Percentiles rank a stretch among this genome's conserved stretches.
These are phyloP conservation scores for Elegia similella DNA, from an alignment of 2,888 invertebrate genomes.

Conservation along the genomic window DNA sequence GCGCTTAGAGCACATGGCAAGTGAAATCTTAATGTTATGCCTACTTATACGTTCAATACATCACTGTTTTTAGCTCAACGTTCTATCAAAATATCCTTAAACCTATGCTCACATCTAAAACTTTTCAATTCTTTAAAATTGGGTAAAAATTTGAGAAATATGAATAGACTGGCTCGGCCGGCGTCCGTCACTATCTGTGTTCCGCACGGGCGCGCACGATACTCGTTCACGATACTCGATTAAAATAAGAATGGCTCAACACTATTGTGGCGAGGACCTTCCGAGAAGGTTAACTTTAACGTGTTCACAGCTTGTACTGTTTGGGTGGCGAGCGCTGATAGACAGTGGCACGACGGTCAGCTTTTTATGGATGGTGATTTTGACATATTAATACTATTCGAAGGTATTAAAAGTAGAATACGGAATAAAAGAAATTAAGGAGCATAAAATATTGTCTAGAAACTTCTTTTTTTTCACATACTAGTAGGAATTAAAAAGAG, in stretches of 20 bases:
- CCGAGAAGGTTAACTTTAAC: constrained; percentile 8
- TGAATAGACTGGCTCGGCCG: constrained; percentile 66
- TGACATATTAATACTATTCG: not conserved
- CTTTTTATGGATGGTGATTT: not conserved
- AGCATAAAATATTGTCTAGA: too few relatives aligned
- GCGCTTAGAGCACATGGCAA: too few relatives aligned
- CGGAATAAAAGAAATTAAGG: too few relatives aligned
- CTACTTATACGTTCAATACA: not conserved
- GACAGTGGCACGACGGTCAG: not conserved
- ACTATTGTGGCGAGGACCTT: constrained; percentile 48
- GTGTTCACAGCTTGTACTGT: constrained; percentile 15
- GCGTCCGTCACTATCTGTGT: constrained; percentile 74
- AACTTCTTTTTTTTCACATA: too few relatives aligned
- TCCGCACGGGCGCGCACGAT: constrained; percentile 72
- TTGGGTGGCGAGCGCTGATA: constrained; percentile 9
- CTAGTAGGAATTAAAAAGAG: too few relatives aligned
- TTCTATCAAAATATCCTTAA: not conserved
- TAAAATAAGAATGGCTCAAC: constrained; percentile 75
- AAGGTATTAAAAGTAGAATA: not conserved
- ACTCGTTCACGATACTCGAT: constrained; percentile 69
- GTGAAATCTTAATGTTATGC: too few relatives aligned
- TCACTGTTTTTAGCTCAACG: not conserved
- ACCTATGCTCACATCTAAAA: constrained; percentile 1
- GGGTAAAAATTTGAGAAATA: constrained; percentile 61
- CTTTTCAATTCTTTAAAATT: constrained; percentile 34